Base-by-base conservation (phyloP, 2,888 invertebrate genomes). In the Antitype chi region DNA sequence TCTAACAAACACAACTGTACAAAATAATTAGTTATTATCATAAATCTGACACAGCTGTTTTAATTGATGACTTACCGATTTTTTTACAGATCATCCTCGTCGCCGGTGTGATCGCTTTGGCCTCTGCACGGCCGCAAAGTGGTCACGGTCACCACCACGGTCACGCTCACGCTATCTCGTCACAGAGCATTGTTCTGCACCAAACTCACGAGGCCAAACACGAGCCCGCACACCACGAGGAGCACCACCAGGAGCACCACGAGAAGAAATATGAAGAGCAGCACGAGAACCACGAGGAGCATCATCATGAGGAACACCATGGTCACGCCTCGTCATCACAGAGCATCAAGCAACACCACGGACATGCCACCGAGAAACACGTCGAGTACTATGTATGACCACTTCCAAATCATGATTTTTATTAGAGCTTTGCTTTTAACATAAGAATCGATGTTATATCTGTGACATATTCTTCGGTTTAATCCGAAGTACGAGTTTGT, bases 311-410 rank as follows among this genome's bases (percentile, higher is more conserved):
- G n/a, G 79, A 88, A 17, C 80, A 82, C 8, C 84, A 90, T 60
- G 87, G 84, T 20, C 88, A 89, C 93, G 89, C 88, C n/a, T 88
- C 81, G 62, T 92, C 92, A 8, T 91, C 92, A 6, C 94, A 94
- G 75, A 91, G 88, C 82, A 89, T 94, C 75, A 86, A 88, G 47
- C 89, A 91, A 73, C 91, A 93, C 80, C 91, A 91, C 74, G 90
- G 87, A 25, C 86, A 91, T 28, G 87, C 84, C 17, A 84, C 87
- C 0, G 85, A 82, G 52, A 82, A 89, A 67, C 84, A 87, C 72
- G 80, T 89, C 57, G 92, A 75, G 67, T 82, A 82, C 71, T 85
- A 82, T 57, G 82, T 82, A 85, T 23, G 81, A 55, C 9, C 4
- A 47, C 17, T 4, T 28, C 38, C 2, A 0, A 5, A 32, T 28